phyloP scores from a whole-genome alignment of 2,888 invertebrate genomes.

The Suillia variegata region DNA sequence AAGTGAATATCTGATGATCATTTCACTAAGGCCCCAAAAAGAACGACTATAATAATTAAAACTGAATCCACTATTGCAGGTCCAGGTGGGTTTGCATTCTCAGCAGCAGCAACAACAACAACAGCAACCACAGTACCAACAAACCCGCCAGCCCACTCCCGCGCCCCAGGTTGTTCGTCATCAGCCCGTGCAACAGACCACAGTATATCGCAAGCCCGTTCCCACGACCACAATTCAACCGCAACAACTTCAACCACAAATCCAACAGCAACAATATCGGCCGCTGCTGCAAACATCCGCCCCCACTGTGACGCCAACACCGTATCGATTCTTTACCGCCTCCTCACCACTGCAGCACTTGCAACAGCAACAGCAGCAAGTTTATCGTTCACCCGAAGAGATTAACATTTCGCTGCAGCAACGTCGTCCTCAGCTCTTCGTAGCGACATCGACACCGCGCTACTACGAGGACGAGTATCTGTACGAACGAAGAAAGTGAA shows the following conservation, averaged over 20 bases:
- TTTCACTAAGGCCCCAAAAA: too few relatives aligned
- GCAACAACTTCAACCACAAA: constrained; percentile 51
- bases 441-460: constrained; percentile 59
- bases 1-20: too few relatives aligned
- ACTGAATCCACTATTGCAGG: too few relatives aligned
- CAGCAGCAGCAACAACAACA: constrained; percentile 49
- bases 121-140: constrained; percentile 36
- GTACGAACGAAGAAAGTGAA: constrained; percentile 58
- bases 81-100: constrained; percentile 49
- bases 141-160: constrained; percentile 35
- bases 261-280: constrained; percentile 39
- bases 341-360: constrained; percentile 51
- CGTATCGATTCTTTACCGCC: constrained; percentile 60
- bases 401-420: constrained; percentile 85
- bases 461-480: constrained; percentile 61
- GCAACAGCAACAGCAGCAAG: constrained; percentile 67
- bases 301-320: constrained; percentile 58
- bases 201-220: constrained; percentile 51
- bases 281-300: constrained; percentile 49
- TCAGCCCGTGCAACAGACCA: constrained; percentile 39
- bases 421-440: constrained; percentile 69
- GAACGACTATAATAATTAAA: too few relatives aligned
- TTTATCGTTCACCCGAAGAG: constrained; percentile 84
- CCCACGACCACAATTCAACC: constrained; percentile 50
- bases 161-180: constrained; percentile 44